Base-by-base conservation (phyloP, 2,113 vertebrate species). In the Geococcyx californianus region DNA sequence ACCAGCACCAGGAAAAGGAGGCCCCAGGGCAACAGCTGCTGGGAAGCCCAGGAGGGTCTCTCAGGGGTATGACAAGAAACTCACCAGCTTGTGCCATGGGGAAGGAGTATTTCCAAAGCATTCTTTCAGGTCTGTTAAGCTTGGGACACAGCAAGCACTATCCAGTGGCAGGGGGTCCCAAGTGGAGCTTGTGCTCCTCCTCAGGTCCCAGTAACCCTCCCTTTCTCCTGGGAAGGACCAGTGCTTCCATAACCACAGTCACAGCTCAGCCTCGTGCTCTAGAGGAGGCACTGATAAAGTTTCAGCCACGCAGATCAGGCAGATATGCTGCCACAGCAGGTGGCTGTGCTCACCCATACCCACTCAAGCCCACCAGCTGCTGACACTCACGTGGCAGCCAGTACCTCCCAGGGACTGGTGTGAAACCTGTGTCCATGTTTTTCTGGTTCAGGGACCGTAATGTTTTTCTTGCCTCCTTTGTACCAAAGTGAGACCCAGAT, bases 221-320 rank as follows among this genome's bases (percentile, higher is more conserved):
- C 13, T 70, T 31, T 49, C 28, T 63, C 49, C 33, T 14, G 36
- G 58, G 23, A 79, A 64, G 20, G 26, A 21, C 11, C 3, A 4
- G 7, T 10, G 55, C 47, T 55, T 29, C 66, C 6, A 1, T 63
- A 90, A 67, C 42, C 33, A 36, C 20, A 68, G 31, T 47, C 60
- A 21, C 49, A 80, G 36, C 18, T 73, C 2, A 0, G 62, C 31
- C 29, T 14, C 74, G 68, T 18, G 29, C 52, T 60, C 21, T 49
- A 23, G 31, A 90, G 31, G 26, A 13, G 23, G 11, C 72, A 29
- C 45, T 1, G 0, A 6, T 26, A 59, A 63, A 87, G 23, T 34
- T 59, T 33, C 1, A 1, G 40, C 21, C 15, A 23, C 0, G 4
- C 11, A n/a, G 59, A 33, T 34, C 28, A 11, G 16, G 58, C 40